Conservation (phyloP, 1,140 invertebrate genomes). For the Lasaia peninsularis region DNA sequence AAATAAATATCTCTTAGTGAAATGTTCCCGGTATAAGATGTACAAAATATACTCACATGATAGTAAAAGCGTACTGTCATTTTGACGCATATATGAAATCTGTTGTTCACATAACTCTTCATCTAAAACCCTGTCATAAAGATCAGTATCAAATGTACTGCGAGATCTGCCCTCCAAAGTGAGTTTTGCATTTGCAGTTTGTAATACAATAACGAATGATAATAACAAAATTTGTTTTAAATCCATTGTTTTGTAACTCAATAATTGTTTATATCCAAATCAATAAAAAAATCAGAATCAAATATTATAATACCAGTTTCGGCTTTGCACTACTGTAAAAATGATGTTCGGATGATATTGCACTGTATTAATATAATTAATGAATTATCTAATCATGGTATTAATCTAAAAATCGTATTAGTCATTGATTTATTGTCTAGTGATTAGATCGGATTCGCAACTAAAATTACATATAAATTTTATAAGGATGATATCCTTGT, state of each 20-base stretch:
- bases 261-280: not conserved
- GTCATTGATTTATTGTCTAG: not conserved
- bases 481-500: not conserved
- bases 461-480: not conserved
- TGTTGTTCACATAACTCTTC: slow-evolving; percentile 34
- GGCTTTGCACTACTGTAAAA: not conserved
- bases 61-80: slow-evolving; percentile 20
- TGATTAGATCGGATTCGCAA: not conserved
- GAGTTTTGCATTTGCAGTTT: not conserved
- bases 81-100: slow-evolving; percentile 25
- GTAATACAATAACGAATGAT: not conserved
- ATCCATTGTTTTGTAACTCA: not conserved
- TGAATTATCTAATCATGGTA: not conserved
- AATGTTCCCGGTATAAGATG: not conserved
- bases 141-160: slow-evolving; percentile 32
- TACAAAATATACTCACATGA: slow-evolving; percentile 36
- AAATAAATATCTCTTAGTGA: no score
- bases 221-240: not conserved
- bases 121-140: slow-evolving; percentile 43
- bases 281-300: no score
- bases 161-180: slow-evolving; percentile 19
- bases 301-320: not conserved
- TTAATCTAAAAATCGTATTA: not conserved
- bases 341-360: not conserved
- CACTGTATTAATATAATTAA: not conserved